phyloP scores from a whole-genome alignment of 2,797 vertebrate species.

The Ptychadena robeensis region DNA sequence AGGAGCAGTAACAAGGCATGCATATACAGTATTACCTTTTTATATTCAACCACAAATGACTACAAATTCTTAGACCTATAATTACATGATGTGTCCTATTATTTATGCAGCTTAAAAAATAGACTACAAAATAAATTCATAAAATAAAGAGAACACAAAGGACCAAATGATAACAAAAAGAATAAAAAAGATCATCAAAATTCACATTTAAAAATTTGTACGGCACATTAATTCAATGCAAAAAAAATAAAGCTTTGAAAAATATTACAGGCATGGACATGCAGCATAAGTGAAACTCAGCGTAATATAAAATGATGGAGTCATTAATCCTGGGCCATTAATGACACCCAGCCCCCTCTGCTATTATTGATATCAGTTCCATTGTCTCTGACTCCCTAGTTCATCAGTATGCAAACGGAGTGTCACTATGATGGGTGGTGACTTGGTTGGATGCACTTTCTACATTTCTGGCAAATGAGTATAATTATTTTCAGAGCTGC shows the following conservation, averaged over 20 bases:
- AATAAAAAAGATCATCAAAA: slow-evolving; percentile 16
- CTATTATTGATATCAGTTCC: slow-evolving; percentile 74
- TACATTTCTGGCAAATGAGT: slow-evolving; percentile 90
- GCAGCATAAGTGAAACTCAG: slow-evolving; percentile 74
- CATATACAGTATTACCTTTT: slow-evolving; percentile 61
- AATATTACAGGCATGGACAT: slow-evolving; percentile 64
- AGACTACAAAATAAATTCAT: neutral
- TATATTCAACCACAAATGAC: slow-evolving; percentile 60
- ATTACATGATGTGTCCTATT: slow-evolving; percentile 42
- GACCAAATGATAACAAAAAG: neutral
- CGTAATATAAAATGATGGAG: slow-evolving; percentile 77
- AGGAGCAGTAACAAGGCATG: slow-evolving; percentile 65
- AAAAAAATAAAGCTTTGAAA: slow-evolving; percentile 8
- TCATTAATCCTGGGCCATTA: slow-evolving; percentile 76
- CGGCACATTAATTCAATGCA: slow-evolving; percentile 50
- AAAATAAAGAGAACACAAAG: neutral
- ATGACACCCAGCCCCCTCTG: slow-evolving; percentile 72
- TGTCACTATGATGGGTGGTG: slow-evolving; percentile 88
- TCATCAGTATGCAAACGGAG: slow-evolving; percentile 88
- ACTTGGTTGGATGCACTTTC: slow-evolving; percentile 90
- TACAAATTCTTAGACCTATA: neutral
- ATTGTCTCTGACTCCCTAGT: slow-evolving; percentile 81
- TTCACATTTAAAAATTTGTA: neutral
- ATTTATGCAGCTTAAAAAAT: slow-evolving; percentile 10
- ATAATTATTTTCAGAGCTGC: slow-evolving; percentile 92